Evolutionary conservation across 2,113 vertebrate genomes (phyloP).

Genomic region (Toxotes chatareus): DNA sequence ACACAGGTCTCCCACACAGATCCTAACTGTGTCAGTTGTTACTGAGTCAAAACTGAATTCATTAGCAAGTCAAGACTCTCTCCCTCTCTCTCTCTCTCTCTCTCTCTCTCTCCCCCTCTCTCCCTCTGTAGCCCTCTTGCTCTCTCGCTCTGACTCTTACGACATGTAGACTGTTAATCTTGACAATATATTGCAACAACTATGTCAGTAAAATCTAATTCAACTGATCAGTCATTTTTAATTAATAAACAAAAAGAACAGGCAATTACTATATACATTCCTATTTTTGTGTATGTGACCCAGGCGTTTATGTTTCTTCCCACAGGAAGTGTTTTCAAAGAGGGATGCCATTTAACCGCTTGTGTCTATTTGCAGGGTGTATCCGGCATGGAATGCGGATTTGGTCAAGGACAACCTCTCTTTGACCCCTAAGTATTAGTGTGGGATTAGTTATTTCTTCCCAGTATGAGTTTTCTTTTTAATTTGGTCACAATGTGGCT

Average conservation of each 20-base stretch:
- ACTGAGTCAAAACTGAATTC: constrained; percentile 78
- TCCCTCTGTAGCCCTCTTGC: not conserved
- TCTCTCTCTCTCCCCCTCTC: not conserved
- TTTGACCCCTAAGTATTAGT: constrained; percentile 38
- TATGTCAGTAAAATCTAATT: not conserved
- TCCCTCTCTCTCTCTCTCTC: constrained; percentile 16
- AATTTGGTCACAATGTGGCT: constrained; percentile 51
- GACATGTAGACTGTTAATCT: constrained; percentile 15
- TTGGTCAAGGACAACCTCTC: constrained; percentile 15
- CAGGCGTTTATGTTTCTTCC: not conserved
- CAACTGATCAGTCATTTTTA: not conserved
- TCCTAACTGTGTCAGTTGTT: constrained; percentile 83
- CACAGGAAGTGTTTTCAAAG: not conserved
- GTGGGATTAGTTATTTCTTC: constrained; percentile 39
- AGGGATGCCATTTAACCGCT: not conserved
- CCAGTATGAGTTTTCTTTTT: constrained; percentile 39
- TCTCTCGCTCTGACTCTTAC: not conserved
- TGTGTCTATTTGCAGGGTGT: constrained; percentile 2
- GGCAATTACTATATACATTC: not conserved
- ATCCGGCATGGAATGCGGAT: constrained; percentile 7
- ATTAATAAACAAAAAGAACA: not conserved
- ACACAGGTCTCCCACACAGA: constrained; percentile 76
- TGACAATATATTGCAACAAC: not conserved
- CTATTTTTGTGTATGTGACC: not conserved
- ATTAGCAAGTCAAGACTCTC: constrained; percentile 65